A percentile compares a stretch with the other conserved stretches of the same genome.
Evolutionary conservation across 2,888 invertebrate genomes (phyloP).

Genomic region (Noctua pronuba): DNA sequence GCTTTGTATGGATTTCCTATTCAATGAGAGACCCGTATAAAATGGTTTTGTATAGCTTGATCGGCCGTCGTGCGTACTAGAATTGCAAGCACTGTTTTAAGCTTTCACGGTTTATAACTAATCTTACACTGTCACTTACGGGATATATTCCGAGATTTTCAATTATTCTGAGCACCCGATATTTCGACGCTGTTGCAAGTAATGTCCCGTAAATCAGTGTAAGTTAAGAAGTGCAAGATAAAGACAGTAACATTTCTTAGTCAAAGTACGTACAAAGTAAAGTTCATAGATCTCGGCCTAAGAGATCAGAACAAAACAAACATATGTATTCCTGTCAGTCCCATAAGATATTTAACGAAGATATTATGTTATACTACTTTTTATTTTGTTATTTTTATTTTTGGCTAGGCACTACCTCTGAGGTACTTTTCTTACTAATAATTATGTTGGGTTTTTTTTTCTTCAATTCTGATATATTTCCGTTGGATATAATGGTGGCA

Average conservation of each 20-base stretch:
- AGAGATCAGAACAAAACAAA: neutral
- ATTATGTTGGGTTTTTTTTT: slow-evolving; percentile 1
- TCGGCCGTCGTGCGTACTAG: too few relatives aligned
- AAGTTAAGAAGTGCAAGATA: neutral
- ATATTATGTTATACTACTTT: slow-evolving; percentile 38
- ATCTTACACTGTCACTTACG: too few relatives aligned
- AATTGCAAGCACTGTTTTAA: too few relatives aligned
- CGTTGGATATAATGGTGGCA: too few relatives aligned
- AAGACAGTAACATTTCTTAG: neutral
- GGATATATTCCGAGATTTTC: too few relatives aligned
- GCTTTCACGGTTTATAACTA: too few relatives aligned
- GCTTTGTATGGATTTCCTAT: too few relatives aligned
- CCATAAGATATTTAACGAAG: slow-evolving; percentile 28
- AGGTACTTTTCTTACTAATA: slow-evolving; percentile 24
- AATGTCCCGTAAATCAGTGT: too few relatives aligned
- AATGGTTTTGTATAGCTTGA: too few relatives aligned
- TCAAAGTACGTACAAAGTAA: neutral
- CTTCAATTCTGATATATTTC: neutral
- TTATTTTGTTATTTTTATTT: slow-evolving; percentile 7
- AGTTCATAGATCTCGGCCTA: neutral
- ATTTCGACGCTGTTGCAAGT: too few relatives aligned
- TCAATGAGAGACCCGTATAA: too few relatives aligned
- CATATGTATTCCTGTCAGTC: slow-evolving; percentile 19
- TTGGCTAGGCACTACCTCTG: slow-evolving; percentile 16
- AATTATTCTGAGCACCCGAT: too few relatives aligned